phyloP scores from a whole-genome alignment of 53 echinoderm and acorn worm genomes.

The Echinarachnius parma region DNA sequence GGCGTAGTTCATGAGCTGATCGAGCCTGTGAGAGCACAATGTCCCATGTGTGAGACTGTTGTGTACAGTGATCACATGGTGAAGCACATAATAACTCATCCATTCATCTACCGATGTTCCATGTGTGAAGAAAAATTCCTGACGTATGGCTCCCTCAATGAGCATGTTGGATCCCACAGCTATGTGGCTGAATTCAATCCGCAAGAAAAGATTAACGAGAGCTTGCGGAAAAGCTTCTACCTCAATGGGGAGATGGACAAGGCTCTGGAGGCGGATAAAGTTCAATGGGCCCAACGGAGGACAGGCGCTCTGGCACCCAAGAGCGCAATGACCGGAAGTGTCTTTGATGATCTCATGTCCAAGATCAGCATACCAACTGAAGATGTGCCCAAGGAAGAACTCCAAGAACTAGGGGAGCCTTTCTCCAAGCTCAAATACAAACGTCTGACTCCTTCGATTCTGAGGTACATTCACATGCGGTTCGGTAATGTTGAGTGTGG shows the following conservation, averaged over 20 bases:
- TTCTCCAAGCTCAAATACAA: constrained; percentile 8
- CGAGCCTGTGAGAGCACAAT: too few relatives aligned
- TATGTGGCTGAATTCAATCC: constrained; percentile 19
- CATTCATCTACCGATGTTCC: constrained; percentile 32
- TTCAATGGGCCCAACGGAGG: constrained; percentile 35
- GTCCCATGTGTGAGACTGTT: constrained; percentile 23
- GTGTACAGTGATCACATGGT: not conserved
- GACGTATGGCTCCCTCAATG: constrained; percentile 36
- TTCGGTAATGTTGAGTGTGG: constrained; percentile 47
- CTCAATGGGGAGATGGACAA: constrained; percentile 33
- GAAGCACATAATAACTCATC: constrained; percentile 8
- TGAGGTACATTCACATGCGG: constrained; percentile 33
- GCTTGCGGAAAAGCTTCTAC: constrained; percentile 33
- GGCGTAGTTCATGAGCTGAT: too few relatives aligned
- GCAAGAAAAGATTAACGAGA: constrained; percentile 44
- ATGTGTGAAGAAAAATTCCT: constrained; percentile 38
- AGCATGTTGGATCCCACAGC: constrained; percentile 27
- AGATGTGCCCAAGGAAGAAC: constrained; percentile 5
- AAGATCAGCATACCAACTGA: constrained; percentile 32
- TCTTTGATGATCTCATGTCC: constrained; percentile 38
- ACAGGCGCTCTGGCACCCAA: constrained; percentile 30
- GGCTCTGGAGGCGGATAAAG: constrained; percentile 36
- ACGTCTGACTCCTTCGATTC: constrained; percentile 24
- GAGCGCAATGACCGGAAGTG: constrained; percentile 27
- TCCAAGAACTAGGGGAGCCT: not conserved